Evolutionary conservation across 2,797 vertebrate species (phyloP).

Genomic region (Takifugu rubripes): DNA sequence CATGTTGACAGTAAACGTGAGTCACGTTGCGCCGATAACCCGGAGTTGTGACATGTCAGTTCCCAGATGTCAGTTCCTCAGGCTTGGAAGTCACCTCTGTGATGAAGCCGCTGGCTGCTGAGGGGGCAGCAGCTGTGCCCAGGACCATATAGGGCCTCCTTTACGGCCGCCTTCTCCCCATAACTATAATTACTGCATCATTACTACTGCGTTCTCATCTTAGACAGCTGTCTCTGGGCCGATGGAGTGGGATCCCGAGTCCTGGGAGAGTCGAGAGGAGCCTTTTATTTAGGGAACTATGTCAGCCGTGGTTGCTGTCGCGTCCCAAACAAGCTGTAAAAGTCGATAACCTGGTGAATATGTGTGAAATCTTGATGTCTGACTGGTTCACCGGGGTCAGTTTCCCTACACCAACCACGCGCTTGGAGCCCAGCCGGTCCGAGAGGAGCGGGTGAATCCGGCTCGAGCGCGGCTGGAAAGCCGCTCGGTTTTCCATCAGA

Average conservation of each 20-base stretch:
- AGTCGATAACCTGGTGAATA: background rate
- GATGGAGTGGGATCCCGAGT: slow-evolving; percentile 14
- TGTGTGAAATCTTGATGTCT: background rate
- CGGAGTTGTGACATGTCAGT: slow-evolving; percentile 13
- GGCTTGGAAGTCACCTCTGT: slow-evolving; percentile 28
- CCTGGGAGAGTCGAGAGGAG: slow-evolving; percentile 45
- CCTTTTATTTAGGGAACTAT: slow-evolving; percentile 3
- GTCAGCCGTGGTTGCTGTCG: background rate
- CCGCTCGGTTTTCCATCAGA: slow-evolving; percentile 59
- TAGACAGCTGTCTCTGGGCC: slow-evolving; percentile 64
- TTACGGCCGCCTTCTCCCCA: slow-evolving; percentile 49
- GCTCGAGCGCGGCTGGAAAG: slow-evolving; percentile 56
- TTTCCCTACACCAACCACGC: slow-evolving; percentile 14
- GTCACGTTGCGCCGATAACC: slow-evolving; percentile 24
- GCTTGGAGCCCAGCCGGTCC: no score
- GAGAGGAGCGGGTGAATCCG: slow-evolving; percentile 34
- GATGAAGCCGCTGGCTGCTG: slow-evolving; percentile 35
- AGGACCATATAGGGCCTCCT: slow-evolving; percentile 37
- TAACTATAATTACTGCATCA: slow-evolving; percentile 65
- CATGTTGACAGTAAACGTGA: slow-evolving; percentile 3
- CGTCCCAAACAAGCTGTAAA: background rate
- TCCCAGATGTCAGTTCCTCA: slow-evolving; percentile 29
- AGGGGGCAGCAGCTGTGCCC: slow-evolving; percentile 55
- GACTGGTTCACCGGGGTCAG: background rate
- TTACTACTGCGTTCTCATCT: slow-evolving; percentile 38